These are phyloP conservation scores for Dufourea novaeangliae DNA, from an alignment of 1,140 invertebrate species.

Conservation along the genomic window DNA sequence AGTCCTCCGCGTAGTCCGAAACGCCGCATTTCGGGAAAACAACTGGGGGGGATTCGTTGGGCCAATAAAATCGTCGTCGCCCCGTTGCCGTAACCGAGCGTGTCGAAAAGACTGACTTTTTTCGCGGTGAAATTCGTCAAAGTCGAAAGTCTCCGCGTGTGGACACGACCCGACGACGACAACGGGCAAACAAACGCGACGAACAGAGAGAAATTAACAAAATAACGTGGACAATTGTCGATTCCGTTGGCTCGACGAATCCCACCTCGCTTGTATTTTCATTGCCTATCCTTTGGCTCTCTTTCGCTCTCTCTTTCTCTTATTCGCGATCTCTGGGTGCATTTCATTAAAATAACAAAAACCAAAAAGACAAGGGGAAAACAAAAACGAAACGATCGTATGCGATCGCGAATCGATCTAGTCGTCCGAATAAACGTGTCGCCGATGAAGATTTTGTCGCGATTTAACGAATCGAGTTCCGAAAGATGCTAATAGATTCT, in stretches of 20 bases:
- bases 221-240: slow-evolving; percentile 14
- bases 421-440: neutral
- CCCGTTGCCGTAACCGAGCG: neutral
- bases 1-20: neutral
- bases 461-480: neutral
- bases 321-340: slow-evolving; percentile 32
- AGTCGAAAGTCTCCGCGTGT: too few species aligned
- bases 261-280: neutral
- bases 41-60: neutral
- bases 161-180: neutral
- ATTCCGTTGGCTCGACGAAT: slow-evolving; percentile 46
- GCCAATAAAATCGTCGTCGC: slow-evolving; percentile 1
- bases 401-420: neutral
- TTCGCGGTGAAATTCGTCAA: too few species aligned
- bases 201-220: slow-evolving; percentile 29
- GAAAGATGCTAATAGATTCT: neutral
- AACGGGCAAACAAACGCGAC: neutral
- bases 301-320: slow-evolving; percentile 37
- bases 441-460: neutral
- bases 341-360: slow-evolving; percentile 73
- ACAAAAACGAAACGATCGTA: neutral
- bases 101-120: neutral
- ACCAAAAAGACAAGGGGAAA: slow-evolving; percentile 58
- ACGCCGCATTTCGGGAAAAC: neutral
- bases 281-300: slow-evolving; percentile 35